Base-by-base conservation (phyloP, 2,888 invertebrate genomes). In the Acronicta aceris region DNA sequence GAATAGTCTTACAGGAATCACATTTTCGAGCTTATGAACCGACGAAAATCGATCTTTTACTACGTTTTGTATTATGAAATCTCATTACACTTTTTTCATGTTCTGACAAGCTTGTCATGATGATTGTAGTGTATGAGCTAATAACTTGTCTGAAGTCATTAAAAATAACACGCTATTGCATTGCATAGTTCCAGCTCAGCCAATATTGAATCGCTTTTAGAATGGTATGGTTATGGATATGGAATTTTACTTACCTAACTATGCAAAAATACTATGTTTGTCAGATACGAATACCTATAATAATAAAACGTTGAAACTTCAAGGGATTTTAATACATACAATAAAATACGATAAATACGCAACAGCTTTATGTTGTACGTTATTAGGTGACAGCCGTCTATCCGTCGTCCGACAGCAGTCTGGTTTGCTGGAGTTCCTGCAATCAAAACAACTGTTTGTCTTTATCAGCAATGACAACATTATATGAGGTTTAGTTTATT, bases 121-220 rank as follows among this genome's bases (percentile, higher is more conserved):
- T 63, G 55, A 74, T 73, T 70, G 63, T 67, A 67, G 60, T 64
- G 27, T 61, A 67, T 51, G 53, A 67, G 71, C 56, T 71, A 71
- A 75, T 71, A 68, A 74, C 63, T 74, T 75, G 64, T 71, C 60
- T 46, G 46, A 43, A 71, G 59, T 75, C 64, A 71, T 70, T 74
- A 78, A 64, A 55, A 71, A 72, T 46, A 61, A 72, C 73, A 73
- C 75, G 73, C 70, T 72, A 67, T 27, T 61, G 38, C 56, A 15
- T 21, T 53, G 40, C 33, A 52, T 59, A 58, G 53, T 54, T 71
- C 42, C 47, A 42, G 47, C 8, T 41, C 36, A 10, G 40, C 13
- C 25, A 25, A 36, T 43, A 30, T 47, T 27, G 36, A 46, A 43
- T 21, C 27, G 46, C 27, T 54, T 40, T 51, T 1, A 5, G 12